Base-by-base conservation (phyloP, 2,888 invertebrate species). In the Octonoba sinensis region DNA sequence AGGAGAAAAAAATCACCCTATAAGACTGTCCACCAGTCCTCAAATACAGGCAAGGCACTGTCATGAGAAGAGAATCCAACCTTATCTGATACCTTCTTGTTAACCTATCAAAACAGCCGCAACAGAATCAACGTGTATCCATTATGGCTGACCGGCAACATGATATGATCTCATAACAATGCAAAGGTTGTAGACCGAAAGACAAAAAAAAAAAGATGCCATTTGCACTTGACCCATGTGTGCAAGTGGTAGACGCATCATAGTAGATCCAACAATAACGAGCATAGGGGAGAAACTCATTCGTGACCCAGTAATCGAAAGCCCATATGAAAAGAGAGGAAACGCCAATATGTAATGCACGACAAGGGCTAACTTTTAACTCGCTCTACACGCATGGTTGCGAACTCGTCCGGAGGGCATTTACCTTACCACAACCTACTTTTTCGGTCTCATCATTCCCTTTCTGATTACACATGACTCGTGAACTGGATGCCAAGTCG, bases 351-450 rank as follows among this genome's bases (percentile, higher is more conserved):
- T 36, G 36, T 36, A 36, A 36, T 36, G 11, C 36, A 36, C 36
- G 36, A 36, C 16, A n/a, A 20, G 20, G 54, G 11, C 54, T 54
- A 54, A 20, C 13, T 18, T 1, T 16, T 54, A 54, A 20, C 13
- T 18, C 8, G 4, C 6, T 6, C 20, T 54, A 54, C n/a, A 54
- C 20, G 11, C 54, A 54, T 20, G 11, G 54, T 16, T 18, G 54
- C 18, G 16, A 20, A 18, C 20, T 16, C 54, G 20, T 18, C 66
- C 49, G 15, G 67, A 75, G 75, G 75, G 51, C 75, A 75, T 75
- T 75, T 67, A 75, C 75, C 75, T 47, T 44, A 46, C n/a, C 60
- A 51, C 67, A 75, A 67, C 75, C 75, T 67, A 75, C 75, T 67
- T 75, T 46, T 18, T 59, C 24, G 20, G 15, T 24, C 36, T 36